Base-by-base conservation (phyloP, 2,888 invertebrate genomes). In the Cremastinae sp. region DNA sequence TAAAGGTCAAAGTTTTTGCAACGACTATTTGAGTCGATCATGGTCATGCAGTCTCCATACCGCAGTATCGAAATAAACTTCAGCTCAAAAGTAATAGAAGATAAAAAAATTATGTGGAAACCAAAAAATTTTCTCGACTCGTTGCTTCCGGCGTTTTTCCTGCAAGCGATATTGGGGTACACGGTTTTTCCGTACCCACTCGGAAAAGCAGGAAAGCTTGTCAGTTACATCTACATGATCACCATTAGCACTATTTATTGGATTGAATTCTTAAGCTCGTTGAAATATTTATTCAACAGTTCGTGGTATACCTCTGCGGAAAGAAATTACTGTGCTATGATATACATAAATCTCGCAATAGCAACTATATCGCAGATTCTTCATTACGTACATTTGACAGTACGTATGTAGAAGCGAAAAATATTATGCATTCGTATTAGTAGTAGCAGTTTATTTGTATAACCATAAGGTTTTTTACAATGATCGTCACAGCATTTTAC, bases 131-230 rank as follows among this genome's bases (percentile, higher is more conserved):
- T 71, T 0, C 41, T n/a, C 4, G 75, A 78, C 0, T 16, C 65
- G 0, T 20, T 72, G 5, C 2, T 72, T 4, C 72, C 72, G 1
- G 5, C 72, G 7, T 9, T 10, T 8, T 16, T 53, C 3, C 10
- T 55, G 1, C 41, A 14, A 39, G 69, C 65, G 37, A 22, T 78
- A 7, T 47, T 75, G 5, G 75, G 75, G 0, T 62, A 55, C 45
- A 69, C 56, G 8, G 43, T 78, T 45, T 69, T 75, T 64, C 59
- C 59, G 2, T 53, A 49, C 51, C 69, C 72, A 4, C 0, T 43
- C 7, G 43, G 51, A 12, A 43, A 47, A 41, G 43, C 18, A 56
- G 35, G 45, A 20, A 0, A 14, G 5, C 1, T 9, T 28, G 47
- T 68, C 2, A 74, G 74, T 41, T 37, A 8, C 0, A 35, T 59